phyloP scores from a whole-genome alignment of 2,113 vertebrate genomes.

The Sylvia atricapilla region DNA sequence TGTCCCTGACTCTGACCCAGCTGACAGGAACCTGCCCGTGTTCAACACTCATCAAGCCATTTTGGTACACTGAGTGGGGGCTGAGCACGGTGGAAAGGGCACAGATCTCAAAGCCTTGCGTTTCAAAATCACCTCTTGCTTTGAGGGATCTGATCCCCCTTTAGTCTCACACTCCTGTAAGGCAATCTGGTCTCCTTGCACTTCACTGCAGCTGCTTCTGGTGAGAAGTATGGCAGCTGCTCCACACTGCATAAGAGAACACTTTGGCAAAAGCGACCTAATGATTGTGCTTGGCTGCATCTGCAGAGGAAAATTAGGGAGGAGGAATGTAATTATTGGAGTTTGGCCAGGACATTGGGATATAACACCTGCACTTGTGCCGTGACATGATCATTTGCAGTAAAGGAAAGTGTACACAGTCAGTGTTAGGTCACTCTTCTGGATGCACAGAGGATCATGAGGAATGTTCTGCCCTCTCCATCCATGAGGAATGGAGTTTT shows the following conservation, averaged over 20 bases:
- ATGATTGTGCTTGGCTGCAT: not conserved
- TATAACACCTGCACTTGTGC: constrained; percentile 15
- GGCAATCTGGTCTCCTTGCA: not conserved
- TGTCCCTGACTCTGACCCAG: not conserved
- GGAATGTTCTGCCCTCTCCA: not conserved
- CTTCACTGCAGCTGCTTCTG: not conserved
- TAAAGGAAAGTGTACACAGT: not conserved
- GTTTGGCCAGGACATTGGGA: not conserved
- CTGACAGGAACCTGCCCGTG: not conserved
- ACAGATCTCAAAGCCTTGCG: not conserved
- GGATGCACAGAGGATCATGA: not conserved
- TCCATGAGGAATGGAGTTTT: not conserved
- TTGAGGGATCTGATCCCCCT: not conserved
- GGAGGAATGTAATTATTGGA: constrained; percentile 1
- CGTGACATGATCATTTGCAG: not conserved
- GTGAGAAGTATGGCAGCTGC: not conserved
- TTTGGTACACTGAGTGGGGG: not conserved
- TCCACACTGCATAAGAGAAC: not conserved
- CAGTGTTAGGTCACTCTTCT: not conserved
- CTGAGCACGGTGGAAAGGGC: accelerated
- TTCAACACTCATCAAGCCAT: accelerated
- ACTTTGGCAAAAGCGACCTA: not conserved
- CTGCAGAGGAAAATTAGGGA: not conserved
- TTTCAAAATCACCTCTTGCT: not conserved
- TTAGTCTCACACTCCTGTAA: not conserved